Evolutionary conservation across 1,140 invertebrate genomes (phyloP), one percentile per base, ranked within the genome.

Genomic region (Grapholita molesta): DNA sequence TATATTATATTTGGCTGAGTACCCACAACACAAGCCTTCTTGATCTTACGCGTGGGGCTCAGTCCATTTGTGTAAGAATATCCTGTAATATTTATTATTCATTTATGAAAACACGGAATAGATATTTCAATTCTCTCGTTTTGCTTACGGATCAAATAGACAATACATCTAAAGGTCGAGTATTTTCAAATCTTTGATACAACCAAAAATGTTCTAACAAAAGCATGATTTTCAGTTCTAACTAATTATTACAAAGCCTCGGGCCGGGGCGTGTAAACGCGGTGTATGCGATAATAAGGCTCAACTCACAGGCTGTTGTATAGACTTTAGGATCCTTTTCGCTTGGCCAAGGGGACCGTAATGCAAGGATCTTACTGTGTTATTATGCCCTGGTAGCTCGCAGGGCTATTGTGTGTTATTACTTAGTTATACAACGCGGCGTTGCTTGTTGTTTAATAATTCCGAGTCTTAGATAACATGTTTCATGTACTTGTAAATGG

Each of bases 181-280:
- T 38, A 21, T 18, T 21, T 48, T 21, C 15, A 48, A 48, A 48
- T 48, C 0, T 48, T 48, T 48, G 1, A 38, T n/a, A 15, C 3
- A 48, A 5, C 42, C 42, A 11, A 30, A 28, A 28, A 57, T 30
- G 30, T 61, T 15, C n/a, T 3, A 30, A 61, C 55, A 61, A 30
- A 61, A 61, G 55, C 55, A 15, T 18, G 55, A 25, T 28, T 9
- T 23, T 57, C 25, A 61, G 55, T 61, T 61, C 24, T 15, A 61
- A n/a, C 55, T 61, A 61, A 61, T 61, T 57, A 57, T 57, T 21
- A 48, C n/a, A 30, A 23, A 28, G 55, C 55, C 55, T 28, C 21
- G 7, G 21, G 53, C 24, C 55, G 55, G 25, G 24, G 24, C 24
- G 15, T 30, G 55, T 30, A 30, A 30, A 55, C 23, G 25, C n/a